Evolutionary conservation across 2,888 invertebrate genomes (phyloP).

Genomic region (Drosophila gaucha): DNA sequence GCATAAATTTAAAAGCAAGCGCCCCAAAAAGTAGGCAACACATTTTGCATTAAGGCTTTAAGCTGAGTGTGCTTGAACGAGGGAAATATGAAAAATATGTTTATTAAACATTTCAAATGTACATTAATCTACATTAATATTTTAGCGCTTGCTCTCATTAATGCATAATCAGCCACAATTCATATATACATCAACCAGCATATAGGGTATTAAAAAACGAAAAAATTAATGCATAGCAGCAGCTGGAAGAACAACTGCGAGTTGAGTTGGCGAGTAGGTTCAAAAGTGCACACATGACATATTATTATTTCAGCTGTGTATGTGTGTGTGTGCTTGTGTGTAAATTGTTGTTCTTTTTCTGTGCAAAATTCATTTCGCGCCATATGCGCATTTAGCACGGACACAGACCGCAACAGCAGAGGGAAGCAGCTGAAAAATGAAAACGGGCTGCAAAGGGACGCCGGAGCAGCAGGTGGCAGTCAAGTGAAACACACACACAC

Average conservation of each 20-base stretch:
- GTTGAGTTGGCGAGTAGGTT: conserved; percentile 30
- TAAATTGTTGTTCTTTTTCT: conserved; percentile 31
- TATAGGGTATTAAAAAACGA: conserved; percentile 14
- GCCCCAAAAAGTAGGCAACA: conserved; percentile 57
- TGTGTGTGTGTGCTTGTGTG: conserved; percentile 10
- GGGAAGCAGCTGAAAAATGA: conserved; percentile 11
- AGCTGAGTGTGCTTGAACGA: neutral
- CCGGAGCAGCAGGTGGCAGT: conserved; percentile 33
- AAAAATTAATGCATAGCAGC: conserved; percentile 35
- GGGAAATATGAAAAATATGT: no score
- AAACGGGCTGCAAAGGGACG: neutral
- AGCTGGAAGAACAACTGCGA: conserved; percentile 20
- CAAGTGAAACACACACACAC: conserved; percentile 46
- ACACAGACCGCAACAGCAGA: conserved; percentile 54
- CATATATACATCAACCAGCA: neutral
- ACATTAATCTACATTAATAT: neutral
- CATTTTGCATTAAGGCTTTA: conserved; percentile 34
- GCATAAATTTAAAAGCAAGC: conserved; percentile 54
- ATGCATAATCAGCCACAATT: neutral
- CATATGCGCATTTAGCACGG: conserved; percentile 76
- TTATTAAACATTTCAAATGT: neutral
- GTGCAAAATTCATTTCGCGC: conserved; percentile 74
- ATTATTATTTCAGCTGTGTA: conserved; percentile 56
- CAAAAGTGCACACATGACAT: conserved; percentile 74
- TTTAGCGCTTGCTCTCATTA: neutral